phyloP scores from a whole-genome alignment of 1,140 invertebrate genomes.

The Monochamus saltuarius region DNA sequence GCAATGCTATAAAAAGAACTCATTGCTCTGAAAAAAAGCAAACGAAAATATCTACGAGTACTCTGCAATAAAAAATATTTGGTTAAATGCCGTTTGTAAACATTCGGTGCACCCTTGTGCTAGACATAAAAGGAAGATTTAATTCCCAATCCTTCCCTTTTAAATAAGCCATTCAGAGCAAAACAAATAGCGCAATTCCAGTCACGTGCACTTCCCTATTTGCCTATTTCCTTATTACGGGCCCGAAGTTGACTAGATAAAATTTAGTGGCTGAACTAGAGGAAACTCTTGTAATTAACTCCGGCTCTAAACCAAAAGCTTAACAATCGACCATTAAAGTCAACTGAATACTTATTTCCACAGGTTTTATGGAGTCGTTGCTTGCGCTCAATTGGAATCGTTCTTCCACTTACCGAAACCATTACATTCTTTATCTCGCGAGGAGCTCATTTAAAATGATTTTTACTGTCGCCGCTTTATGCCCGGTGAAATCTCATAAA shows the following conservation, averaged over 20 bases:
- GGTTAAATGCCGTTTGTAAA: too few relatives aligned
- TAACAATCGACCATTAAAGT: conserved; percentile 35
- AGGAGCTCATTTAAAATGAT: not conserved
- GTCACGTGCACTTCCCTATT: conserved; percentile 5
- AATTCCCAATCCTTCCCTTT: too few relatives aligned
- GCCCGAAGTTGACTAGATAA: conserved; percentile 9
- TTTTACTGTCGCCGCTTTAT: too few relatives aligned
- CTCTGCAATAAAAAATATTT: too few relatives aligned
- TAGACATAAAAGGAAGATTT: too few relatives aligned
- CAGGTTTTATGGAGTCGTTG: conserved; percentile 29
- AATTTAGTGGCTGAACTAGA: conserved; percentile 21
- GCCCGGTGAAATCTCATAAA: too few relatives aligned
- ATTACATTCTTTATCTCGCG: conserved; percentile 12
- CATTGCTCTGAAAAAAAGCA: too few relatives aligned
- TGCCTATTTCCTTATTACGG: conserved; percentile 11
- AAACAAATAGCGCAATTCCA: not conserved
- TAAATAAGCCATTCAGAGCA: not conserved
- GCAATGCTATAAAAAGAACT: too few relatives aligned
- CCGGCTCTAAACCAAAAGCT: conserved; percentile 31
- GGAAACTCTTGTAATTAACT: conserved; percentile 33
- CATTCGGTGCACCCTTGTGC: too few relatives aligned
- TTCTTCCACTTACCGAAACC: conserved; percentile 8
- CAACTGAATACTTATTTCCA: conserved; percentile 31
- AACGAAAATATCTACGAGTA: too few relatives aligned
- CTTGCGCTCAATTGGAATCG: conserved; percentile 23